These are phyloP conservation scores for Phoenicopterus ruber DNA, from an alignment of 2,113 vertebrate species.

Conservation along the genomic window DNA sequence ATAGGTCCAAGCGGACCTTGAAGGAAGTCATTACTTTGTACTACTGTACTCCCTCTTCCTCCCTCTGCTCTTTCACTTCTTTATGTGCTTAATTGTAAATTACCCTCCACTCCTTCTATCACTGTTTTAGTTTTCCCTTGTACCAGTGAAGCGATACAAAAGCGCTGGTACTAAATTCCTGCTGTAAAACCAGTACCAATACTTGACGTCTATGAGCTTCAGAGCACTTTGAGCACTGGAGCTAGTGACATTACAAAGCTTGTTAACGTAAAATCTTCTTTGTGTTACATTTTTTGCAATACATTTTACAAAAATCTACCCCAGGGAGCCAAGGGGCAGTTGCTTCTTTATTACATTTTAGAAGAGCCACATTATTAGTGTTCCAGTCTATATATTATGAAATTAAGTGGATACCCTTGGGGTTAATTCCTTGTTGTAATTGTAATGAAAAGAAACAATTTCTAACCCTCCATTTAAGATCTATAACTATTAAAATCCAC, in stretches of 20 bases:
- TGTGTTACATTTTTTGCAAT: conserved; percentile 60
- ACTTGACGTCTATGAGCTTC: neutral
- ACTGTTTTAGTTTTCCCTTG: conserved; percentile 1
- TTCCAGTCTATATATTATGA: conserved; percentile 85
- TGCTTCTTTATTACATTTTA: conserved; percentile 80
- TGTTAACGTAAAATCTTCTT: conserved; percentile 72
- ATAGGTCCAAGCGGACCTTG: neutral
- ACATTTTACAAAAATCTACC: conserved; percentile 75
- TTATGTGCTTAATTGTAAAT: conserved; percentile 53
- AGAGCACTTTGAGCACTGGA: neutral
- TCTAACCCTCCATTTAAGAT: conserved; percentile 80
- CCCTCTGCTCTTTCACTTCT: conserved; percentile 5
- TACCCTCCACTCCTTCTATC: neutral
- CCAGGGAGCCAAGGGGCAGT: conserved; percentile 76
- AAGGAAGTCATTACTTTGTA: conserved; percentile 43
- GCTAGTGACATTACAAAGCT: conserved; percentile 53
- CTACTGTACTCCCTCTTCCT: neutral
- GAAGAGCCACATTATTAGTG: conserved; percentile 75
- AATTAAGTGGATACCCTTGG: conserved; percentile 84
- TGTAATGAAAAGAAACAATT: conserved; percentile 85
- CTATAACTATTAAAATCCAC: conserved; percentile 82
- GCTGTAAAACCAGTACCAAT: neutral
- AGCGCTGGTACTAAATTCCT: neutral
- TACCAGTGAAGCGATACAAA: neutral
- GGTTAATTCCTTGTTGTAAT: conserved; percentile 84